phyloP scores from a whole-genome alignment of 2,888 invertebrate species.

The Pheosia tremula region DNA sequence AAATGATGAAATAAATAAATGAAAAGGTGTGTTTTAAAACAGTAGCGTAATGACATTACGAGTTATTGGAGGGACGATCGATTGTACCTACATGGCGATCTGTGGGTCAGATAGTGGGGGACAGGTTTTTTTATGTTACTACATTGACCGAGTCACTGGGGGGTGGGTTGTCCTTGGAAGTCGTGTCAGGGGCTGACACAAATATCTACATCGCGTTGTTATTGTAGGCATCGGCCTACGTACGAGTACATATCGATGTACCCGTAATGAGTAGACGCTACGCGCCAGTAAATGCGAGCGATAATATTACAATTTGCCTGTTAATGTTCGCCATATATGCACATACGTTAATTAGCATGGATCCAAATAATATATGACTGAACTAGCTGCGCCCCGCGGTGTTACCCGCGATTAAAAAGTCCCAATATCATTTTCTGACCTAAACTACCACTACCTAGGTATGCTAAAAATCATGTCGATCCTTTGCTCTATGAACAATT shows the following conservation, averaged over 20 bases:
- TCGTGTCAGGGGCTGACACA: constrained; percentile 43
- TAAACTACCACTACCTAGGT: no score
- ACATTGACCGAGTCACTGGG: constrained; percentile 42
- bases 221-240: constrained; percentile 16
- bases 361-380: no score
- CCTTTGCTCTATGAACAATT: no score
- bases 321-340: no score
- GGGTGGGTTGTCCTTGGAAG: constrained; percentile 46
- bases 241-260: constrained; percentile 8
- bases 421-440: no score
- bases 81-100: constrained; percentile 33
- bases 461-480: no score
- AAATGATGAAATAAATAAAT: constrained; percentile 25
- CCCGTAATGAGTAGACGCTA: not conserved
- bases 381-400: no score
- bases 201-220: constrained; percentile 38
- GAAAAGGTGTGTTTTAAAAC: constrained; percentile 10
- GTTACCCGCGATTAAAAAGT: no score
- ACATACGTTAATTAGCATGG: no score
- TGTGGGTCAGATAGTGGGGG: constrained; percentile 1
- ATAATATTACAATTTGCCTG: no score
- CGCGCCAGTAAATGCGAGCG: no score
- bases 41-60: constrained; percentile 14
- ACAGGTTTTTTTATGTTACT: constrained; percentile 31
- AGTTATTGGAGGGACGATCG: constrained; percentile 53